These are phyloP conservation scores for Carapus acus DNA, from an alignment of 2,797 vertebrate genomes.

Conservation along the genomic window DNA sequence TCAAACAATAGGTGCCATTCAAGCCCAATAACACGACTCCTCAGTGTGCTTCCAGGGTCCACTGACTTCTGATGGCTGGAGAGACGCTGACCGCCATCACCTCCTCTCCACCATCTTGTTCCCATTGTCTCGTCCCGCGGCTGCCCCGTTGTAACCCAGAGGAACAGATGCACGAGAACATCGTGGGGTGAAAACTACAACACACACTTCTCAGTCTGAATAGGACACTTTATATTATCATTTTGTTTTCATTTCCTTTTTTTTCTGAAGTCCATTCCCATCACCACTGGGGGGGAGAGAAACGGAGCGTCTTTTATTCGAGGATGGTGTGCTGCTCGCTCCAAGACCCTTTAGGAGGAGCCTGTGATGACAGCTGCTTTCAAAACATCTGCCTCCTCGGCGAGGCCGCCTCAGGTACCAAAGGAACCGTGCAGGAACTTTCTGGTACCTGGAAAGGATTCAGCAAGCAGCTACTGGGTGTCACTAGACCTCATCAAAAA, in stretches of 20 bases:
- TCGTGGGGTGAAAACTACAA: conserved; percentile 7
- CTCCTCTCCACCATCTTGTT: conserved; percentile 16
- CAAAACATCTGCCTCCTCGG: too few species aligned
- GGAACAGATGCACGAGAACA: background rate
- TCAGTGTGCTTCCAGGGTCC: background rate
- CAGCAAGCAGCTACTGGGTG: too few species aligned
- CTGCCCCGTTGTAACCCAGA: background rate
- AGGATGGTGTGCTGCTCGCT: too few species aligned
- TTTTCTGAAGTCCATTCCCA: conserved; percentile 1
- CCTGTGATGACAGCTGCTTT: too few species aligned
- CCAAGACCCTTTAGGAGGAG: too few species aligned
- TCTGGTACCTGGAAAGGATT: too few species aligned
- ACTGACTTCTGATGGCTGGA: background rate
- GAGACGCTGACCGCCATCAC: conserved; percentile 2
- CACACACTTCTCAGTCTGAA: conserved; percentile 20
- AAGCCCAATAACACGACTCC: background rate
- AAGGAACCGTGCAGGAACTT: too few species aligned
- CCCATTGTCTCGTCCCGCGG: conserved; percentile 6
- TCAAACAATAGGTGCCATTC: conserved; percentile 24
- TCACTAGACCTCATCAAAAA: too few species aligned
- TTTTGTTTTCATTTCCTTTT: conserved; percentile 4
- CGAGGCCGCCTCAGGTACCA: too few species aligned
- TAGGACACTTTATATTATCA: conserved; percentile 7
- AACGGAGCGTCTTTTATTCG: too few species aligned
- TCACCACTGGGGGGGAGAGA: too few species aligned